A percentile compares a stretch with the other conserved stretches of the same genome.
These are phyloP conservation scores for Apeltes quadracus DNA, from an alignment of 2,113 vertebrate genomes.

Conservation along the genomic window DNA sequence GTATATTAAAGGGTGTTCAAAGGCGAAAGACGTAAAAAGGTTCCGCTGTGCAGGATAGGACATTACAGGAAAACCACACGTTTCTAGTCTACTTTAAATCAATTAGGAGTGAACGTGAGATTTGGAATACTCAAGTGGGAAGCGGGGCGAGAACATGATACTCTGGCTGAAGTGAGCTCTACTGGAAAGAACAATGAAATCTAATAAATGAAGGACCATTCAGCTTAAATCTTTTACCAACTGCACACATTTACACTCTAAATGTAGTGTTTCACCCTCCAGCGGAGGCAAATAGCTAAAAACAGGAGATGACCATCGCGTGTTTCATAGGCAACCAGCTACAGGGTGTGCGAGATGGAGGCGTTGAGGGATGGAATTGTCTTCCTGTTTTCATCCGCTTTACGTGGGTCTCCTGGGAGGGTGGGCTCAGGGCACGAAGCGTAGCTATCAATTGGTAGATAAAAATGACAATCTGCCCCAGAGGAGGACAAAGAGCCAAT, in stretches of 20 bases:
- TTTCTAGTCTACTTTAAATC: background rate
- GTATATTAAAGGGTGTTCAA: background rate
- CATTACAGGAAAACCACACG: background rate
- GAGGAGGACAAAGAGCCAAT: constrained; percentile 76
- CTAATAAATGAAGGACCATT: background rate
- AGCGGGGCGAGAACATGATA: background rate
- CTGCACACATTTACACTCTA: background rate
- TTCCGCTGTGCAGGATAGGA: background rate
- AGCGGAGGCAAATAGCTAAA: constrained; percentile 26
- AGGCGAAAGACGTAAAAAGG: background rate
- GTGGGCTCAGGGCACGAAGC: constrained; percentile 70
- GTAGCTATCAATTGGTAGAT: constrained; percentile 78
- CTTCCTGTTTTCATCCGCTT: constrained; percentile 76
- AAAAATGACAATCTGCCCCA: constrained; percentile 78
- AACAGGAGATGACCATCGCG: constrained; percentile 30
- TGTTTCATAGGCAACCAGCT: constrained; percentile 49
- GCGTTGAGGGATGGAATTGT: constrained; percentile 79
- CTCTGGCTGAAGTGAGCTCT: background rate
- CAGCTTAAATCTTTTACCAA: background rate
- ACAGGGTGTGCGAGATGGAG: constrained; percentile 58
- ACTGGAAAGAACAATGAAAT: background rate
- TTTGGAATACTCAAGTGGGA: background rate
- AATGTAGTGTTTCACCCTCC: background rate
- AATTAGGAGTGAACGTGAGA: background rate
- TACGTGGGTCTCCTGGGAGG: constrained; percentile 74